Evolutionary conservation across 2,888 invertebrate genomes (phyloP).

Genomic region (Ashinkailepas kermadecensis): DNA sequence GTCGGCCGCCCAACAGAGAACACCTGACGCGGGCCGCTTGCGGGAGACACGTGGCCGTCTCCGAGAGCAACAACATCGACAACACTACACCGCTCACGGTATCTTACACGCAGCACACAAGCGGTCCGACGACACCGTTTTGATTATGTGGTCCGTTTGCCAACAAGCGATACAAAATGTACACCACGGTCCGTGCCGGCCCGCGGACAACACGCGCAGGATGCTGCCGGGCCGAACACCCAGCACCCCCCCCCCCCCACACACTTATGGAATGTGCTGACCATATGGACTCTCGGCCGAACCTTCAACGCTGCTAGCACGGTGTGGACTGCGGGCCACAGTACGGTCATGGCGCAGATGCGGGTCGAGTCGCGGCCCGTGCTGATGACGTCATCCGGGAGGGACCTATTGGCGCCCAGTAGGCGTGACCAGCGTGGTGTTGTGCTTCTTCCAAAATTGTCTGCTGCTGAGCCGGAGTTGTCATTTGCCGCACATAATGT

Average conservation of each 20-base stretch:
- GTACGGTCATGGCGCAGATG: too few species aligned
- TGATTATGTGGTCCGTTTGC: conserved; percentile 10
- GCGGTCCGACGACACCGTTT: not conserved
- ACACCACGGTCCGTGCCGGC: not conserved
- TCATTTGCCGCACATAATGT: too few species aligned
- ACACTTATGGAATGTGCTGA: not conserved
- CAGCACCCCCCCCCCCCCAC: not conserved
- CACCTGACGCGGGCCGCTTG: too few species aligned
- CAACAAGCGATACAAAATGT: not conserved
- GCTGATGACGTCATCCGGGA: too few species aligned
- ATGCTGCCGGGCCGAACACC: not conserved
- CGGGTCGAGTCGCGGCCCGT: too few species aligned
- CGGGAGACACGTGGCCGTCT: not conserved
- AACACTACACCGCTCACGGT: not conserved
- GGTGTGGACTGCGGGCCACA: too few species aligned
- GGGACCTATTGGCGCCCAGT: too few species aligned
- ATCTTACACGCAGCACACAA: not conserved
- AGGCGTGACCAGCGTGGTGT: too few species aligned
- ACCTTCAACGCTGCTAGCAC: too few species aligned
- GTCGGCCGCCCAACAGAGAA: too few species aligned
- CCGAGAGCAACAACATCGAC: not conserved
- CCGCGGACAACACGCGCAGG: not conserved
- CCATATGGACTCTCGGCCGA: not conserved
- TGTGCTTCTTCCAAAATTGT: too few species aligned
- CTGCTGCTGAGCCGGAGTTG: too few species aligned